Evolutionary conservation across 2,888 invertebrate genomes (phyloP), one percentile per base, ranked within the genome.

Genomic region (Lamproptera curius): DNA sequence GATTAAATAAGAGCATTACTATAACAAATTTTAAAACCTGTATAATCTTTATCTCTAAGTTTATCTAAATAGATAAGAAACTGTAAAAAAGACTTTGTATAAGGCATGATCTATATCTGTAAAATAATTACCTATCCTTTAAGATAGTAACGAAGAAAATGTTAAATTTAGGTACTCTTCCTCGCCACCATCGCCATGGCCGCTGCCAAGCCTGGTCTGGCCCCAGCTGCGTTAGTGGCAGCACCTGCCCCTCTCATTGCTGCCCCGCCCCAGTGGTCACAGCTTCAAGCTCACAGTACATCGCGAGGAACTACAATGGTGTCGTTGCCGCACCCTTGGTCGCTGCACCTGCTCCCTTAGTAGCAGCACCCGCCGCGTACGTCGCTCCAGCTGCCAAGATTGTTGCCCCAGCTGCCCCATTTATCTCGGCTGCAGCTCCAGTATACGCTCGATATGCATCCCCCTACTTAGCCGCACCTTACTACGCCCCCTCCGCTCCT

Each of bases 201-300:
- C 50, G 56, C 61, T 9, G 73, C 73, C 38, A 69, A 73, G 61
- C 73, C 77, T 33, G 66, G 75, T 55, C 28, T 69, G 8, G 67
- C 58, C n/a, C 59, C 61, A 10, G 67, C 67, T 2, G 75, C 82
- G 0, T 57, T 77, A 0, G 61, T 65, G 3, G 62, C 68, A 34
- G 68, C 60, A 26, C 70, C 67, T 33, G 73, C 65, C 8, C 72
- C 63, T n/a, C 57, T 67, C 9, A 69, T 77, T n/a, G 76, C 72
- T 52, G 83, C 16, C 82, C 83, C 1, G 89, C 89, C 0, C 88
- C 90, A 5, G 85, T 90, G 55, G 90, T 92, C 11, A 92, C 92
- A 0, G 90, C 92, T 0, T 86, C 90, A 60, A 91, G 92, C 73
- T 90, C 90, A 10, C 91, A 92, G 70, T 90, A 91, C 50, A 71